Evolutionary conservation across 1,140 invertebrate genomes (phyloP).

Genomic region (Coptotermes formosanus): DNA sequence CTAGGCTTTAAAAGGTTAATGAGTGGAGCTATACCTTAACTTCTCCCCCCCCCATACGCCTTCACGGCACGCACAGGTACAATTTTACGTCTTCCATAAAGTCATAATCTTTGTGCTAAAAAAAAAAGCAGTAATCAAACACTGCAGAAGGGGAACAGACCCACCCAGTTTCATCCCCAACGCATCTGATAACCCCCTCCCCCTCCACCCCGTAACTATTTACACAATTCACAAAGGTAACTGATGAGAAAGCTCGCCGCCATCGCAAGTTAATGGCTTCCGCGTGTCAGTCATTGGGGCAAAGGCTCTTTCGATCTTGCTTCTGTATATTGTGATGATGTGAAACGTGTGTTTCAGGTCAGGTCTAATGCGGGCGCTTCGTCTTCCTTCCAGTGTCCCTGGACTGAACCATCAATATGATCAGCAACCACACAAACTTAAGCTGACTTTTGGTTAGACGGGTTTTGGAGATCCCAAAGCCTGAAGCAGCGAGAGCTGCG

Average conservation of each 20-base stretch:
- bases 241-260: neutral
- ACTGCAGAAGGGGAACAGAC: neutral
- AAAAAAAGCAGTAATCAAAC: neutral
- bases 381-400: neutral
- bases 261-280: neutral
- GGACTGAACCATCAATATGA: neutral
- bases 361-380: neutral
- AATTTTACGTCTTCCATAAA: too few relatives aligned
- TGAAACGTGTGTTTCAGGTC: neutral
- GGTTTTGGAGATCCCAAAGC: neutral
- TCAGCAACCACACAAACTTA: neutral
- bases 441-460: neutral
- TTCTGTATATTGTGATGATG: neutral
- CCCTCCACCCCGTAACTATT: neutral
- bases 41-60: too few relatives aligned
- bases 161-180: neutral
- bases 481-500: neutral
- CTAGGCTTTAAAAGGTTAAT: too few relatives aligned
- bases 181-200: slow-evolving; percentile 1
- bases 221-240: neutral
- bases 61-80: too few relatives aligned
- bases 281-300: neutral
- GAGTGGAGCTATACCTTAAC: too few relatives aligned
- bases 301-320: neutral
- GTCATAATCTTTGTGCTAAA: too few relatives aligned